phyloP scores from a whole-genome alignment of 2,113 vertebrate genomes.

The Onychostoma macrolepis region DNA sequence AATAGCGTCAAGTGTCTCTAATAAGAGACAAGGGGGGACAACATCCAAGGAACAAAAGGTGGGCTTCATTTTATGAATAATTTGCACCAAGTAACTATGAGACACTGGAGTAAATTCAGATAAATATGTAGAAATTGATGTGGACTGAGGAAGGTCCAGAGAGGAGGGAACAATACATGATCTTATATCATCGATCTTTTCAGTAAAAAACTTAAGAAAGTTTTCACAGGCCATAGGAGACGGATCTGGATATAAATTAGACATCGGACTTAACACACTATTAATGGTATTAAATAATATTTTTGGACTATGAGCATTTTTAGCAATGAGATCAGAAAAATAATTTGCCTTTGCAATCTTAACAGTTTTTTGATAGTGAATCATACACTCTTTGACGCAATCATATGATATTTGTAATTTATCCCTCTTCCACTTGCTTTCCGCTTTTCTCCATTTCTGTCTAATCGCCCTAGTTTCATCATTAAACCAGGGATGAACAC shows the following conservation, averaged over 20 bases:
- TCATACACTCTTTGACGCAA: neutral
- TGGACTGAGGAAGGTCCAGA: no score
- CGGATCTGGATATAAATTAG: neutral
- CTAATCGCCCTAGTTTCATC: no score
- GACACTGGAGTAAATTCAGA: no score
- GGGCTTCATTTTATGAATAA: neutral
- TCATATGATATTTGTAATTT: neutral
- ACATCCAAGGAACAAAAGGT: neutral
- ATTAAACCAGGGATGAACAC: no score
- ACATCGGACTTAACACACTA: neutral
- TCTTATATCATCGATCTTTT: neutral
- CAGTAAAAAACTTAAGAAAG: neutral
- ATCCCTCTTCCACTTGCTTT: no score
- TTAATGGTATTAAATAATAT: neutral
- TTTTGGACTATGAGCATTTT: neutral
- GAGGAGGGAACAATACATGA: neutral
- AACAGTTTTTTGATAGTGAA: neutral
- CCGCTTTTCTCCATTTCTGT: no score
- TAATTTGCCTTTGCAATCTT: neutral
- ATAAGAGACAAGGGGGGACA: neutral
- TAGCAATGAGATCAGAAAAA: neutral
- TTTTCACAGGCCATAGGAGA: neutral
- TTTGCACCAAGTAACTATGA: neutral
- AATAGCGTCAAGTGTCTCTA: neutral
- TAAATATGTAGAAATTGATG: no score